A percentile compares a stretch with the other conserved stretches of the same genome.
phyloP scores from a whole-genome alignment of 2,888 invertebrate genomes.

The Saturnia japonica region DNA sequence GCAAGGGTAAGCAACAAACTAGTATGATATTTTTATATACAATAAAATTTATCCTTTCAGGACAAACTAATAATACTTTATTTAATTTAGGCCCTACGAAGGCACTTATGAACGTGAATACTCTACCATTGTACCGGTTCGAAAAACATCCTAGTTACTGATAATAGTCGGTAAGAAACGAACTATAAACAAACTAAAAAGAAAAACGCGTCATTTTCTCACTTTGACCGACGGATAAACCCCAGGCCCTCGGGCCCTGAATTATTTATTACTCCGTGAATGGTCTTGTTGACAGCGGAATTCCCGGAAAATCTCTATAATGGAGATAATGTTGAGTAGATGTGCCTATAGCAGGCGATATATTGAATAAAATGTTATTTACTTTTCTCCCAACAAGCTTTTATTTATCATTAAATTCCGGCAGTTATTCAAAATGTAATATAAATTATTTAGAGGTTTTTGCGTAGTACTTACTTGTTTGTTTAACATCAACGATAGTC shows the following conservation, averaged over 20 bases:
- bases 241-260: constrained; percentile 31
- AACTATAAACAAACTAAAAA: neutral
- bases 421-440: neutral
- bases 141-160: too few relatives aligned
- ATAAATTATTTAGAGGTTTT: neutral
- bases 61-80: too few relatives aligned
- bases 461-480: neutral
- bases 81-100: too few relatives aligned
- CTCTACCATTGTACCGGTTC: too few relatives aligned
- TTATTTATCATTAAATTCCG: neutral
- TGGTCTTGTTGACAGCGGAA: constrained; percentile 31
- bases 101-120: too few relatives aligned
- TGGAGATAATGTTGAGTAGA: constrained; percentile 20
- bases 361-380: constrained; percentile 9
- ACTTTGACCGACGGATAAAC: neutral
- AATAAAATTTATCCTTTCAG: too few relatives aligned
- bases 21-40: too few relatives aligned
- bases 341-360: constrained; percentile 16
- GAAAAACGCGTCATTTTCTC: neutral
- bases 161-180: too few relatives aligned
- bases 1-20: too few relatives aligned
- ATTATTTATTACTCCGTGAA: constrained; percentile 34
- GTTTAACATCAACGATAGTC: neutral
- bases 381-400: neutral
- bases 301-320: constrained; percentile 23